Conservation (phyloP, 2,797 vertebrate genomes). For the Allenopithecus nigroviridis region DNA sequence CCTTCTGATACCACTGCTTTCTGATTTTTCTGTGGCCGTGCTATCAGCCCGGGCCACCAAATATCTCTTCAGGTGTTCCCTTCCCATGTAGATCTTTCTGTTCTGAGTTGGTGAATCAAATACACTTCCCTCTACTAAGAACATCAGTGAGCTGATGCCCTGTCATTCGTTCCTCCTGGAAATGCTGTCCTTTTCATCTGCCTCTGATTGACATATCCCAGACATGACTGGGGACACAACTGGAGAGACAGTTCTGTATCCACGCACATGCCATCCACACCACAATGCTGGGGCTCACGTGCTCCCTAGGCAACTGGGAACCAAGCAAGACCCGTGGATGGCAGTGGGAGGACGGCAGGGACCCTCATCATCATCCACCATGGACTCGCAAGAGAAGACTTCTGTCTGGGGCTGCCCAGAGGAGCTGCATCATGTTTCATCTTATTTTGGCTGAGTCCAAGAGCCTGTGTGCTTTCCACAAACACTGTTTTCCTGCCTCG, state of each 20-base stretch:
- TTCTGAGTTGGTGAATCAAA: neutral
- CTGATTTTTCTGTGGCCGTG: neutral
- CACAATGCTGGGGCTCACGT: rapidly evolving
- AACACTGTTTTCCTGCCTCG: neutral
- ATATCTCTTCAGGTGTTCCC: neutral
- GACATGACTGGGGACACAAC: neutral
- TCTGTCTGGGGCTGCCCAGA: neutral
- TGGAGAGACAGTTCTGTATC: neutral
- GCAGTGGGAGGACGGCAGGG: rapidly evolving
- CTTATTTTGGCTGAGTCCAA: neutral
- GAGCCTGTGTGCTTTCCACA: neutral
- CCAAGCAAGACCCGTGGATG: neutral
- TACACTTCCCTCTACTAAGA: neutral
- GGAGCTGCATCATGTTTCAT: neutral
- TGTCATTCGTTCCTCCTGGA: neutral
- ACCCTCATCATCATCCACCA: no score
- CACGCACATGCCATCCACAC: no score
- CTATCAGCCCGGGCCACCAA: neutral
- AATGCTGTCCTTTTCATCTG: neutral
- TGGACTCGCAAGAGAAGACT: neutral
- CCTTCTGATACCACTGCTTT: neutral
- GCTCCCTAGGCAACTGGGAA: neutral
- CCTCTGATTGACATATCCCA: neutral
- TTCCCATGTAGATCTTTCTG: neutral
- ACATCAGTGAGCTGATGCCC: neutral